phyloP scores from a whole-genome alignment of 2,797 vertebrate species.

The Hephaestus fuliginosus region DNA sequence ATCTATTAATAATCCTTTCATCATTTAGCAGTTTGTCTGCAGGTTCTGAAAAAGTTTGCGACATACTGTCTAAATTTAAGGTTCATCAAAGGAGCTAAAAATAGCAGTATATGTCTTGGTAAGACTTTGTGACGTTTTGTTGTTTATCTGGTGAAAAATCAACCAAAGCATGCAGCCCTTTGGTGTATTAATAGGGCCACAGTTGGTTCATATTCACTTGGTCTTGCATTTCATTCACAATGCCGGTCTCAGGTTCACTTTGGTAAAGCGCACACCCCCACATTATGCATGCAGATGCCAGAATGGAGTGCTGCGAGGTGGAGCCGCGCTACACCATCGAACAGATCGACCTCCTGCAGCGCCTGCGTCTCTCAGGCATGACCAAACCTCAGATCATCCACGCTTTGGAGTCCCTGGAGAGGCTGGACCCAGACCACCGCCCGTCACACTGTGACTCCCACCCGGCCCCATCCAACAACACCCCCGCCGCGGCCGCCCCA shows the following conservation, averaged over 20 bases:
- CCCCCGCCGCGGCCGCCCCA: constrained; percentile 59
- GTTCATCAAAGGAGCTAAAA: constrained; percentile 59
- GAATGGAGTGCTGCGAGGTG: constrained; percentile 86
- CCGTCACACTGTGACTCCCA: constrained; percentile 82
- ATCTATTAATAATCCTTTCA: constrained; percentile 76
- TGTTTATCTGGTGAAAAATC: constrained; percentile 54
- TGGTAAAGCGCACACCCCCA: neutral
- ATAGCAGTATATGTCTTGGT: constrained; percentile 57
- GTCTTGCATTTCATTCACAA: constrained; percentile 35
- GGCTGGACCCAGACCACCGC: constrained; percentile 87
- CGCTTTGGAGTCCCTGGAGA: constrained; percentile 88
- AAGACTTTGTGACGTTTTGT: constrained; percentile 39
- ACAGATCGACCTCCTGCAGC: constrained; percentile 90
- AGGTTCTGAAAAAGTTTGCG: constrained; percentile 40
- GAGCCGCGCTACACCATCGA: constrained; percentile 91
- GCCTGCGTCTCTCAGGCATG: constrained; percentile 88
- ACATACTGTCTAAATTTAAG: constrained; percentile 63
- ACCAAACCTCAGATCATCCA: constrained; percentile 90
- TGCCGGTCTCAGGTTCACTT: constrained; percentile 17
- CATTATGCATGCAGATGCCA: constrained; percentile 77
- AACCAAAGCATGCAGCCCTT: constrained; percentile 14
- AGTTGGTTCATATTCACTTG: constrained; percentile 37
- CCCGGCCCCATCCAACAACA: constrained; percentile 66
- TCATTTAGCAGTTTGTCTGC: constrained; percentile 47
- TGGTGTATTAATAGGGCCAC: constrained; percentile 49